A percentile compares a stretch with the other conserved stretches of the same genome.
Conservation (phyloP, 2,113 vertebrate genomes). For the Cynoglossus semilaevis region DNA sequence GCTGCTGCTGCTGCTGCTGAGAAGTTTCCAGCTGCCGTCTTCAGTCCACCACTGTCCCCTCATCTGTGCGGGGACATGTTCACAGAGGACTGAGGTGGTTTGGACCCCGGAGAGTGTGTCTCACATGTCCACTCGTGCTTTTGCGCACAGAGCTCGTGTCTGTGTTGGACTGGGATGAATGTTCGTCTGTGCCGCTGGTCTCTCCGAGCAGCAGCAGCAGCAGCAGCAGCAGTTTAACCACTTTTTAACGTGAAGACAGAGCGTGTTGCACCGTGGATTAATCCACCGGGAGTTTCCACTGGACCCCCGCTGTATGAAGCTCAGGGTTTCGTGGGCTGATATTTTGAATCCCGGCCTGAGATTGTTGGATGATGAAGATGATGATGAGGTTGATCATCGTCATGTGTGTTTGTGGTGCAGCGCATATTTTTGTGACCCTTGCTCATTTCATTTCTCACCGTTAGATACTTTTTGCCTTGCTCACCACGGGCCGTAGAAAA, state of each 20-base stretch:
- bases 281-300: no score
- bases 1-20: slow-evolving; percentile 10
- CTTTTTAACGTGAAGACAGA: no score
- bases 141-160: slow-evolving; percentile 48
- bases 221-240: no score
- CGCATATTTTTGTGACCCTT: no score
- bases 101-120: slow-evolving; percentile 43
- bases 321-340: no score
- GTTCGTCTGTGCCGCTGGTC: slow-evolving; percentile 12
- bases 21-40: slow-evolving; percentile 29
- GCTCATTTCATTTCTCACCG: background rate
- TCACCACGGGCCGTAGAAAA: slow-evolving; percentile 8
- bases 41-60: background rate
- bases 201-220: background rate
- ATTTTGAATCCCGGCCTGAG: background rate
- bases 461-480: background rate
- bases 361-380: background rate
- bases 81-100: slow-evolving; percentile 9
- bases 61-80: slow-evolving; percentile 2
- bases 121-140: slow-evolving; percentile 43
- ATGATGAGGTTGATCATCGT: no score
- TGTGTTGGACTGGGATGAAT: background rate
- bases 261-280: no score
- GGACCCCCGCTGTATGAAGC: no score
- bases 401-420: background rate